Base-by-base conservation (phyloP, 2,888 invertebrate species). In the Eulithis testata region DNA sequence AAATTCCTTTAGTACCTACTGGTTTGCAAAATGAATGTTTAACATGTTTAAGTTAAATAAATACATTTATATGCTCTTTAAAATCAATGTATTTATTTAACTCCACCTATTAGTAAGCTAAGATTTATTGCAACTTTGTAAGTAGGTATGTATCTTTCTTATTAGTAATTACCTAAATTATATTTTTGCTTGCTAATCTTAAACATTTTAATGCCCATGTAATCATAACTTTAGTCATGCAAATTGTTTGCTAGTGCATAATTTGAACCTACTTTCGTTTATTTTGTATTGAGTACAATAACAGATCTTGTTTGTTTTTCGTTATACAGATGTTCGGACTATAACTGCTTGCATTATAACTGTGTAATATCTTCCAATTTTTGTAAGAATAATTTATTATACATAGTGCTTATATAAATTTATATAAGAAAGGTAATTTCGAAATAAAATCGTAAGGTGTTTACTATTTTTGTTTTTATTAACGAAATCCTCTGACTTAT, bases 401-500 rank as follows among this genome's bases (percentile, higher is more conserved):
- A 47, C 14, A 37, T 59, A 54, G 45, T 40, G n/a, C 45, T 37
- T 65, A 37, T 40, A 36, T 49, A 58, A 40, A 36, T 14, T 37
- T n/a, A 27, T 31, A 3, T 61, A 11, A 49, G 31, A 52, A 60
- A 60, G 31, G 37, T 63, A 14, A 63, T n/a, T 43, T 65, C 31
- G 21, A 63, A 65, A 67, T 67, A 63, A 67, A 67, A 14, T 59
- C 53, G 8, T 66, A 53, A 58, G 50, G 57, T 67, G 63, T 57
- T 67, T 44, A 67, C 21, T 31, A 54, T 53, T 57, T 37, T 12
- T 53, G 8, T 43, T 36, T 64, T 63, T 53, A 14, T 51, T 60
- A 45, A 14, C n/a, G 47, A 12, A 6, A 31, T 36, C 11, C 49
- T 11, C 54, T 54, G 8, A 14, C 14, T 12, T 12, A 14, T 12